Percentiles rank a stretch among this genome's conserved stretches.
phyloP scores from a whole-genome alignment of 1,140 invertebrate species.

The Lasioglossum baleicum region DNA sequence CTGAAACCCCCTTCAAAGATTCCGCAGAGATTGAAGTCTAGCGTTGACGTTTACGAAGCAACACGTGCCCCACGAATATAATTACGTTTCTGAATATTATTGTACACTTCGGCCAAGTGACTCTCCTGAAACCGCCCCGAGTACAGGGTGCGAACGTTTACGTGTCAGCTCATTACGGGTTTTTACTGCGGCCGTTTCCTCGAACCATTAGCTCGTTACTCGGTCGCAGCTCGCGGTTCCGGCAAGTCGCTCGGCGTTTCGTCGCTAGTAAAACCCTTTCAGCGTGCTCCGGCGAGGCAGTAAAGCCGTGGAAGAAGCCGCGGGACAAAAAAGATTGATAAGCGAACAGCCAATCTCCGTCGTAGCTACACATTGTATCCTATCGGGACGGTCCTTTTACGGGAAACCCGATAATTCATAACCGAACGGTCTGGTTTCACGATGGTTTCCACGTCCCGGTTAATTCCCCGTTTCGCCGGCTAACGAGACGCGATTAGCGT shows the following conservation, averaged over 20 bases:
- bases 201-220: conserved; percentile 50
- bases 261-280: conserved; percentile 19
- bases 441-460: not conserved
- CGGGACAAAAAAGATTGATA: conserved; percentile 46
- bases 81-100: not conserved
- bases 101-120: not conserved
- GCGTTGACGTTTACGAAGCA: not conserved
- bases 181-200: conserved; percentile 60
- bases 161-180: conserved; percentile 58
- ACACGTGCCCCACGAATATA: not conserved
- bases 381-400: conserved; percentile 26
- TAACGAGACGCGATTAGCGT: conserved; percentile 25
- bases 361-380: conserved; percentile 21
- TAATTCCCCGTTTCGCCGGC: conserved; percentile 37
- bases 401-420: conserved; percentile 36
- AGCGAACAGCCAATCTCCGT: conserved; percentile 23
- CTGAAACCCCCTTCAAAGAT: no score
- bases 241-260: not conserved
- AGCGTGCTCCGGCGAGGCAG: conserved; percentile 7
- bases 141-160: conserved; percentile 56
- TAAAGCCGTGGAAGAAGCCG: not conserved
- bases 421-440: not conserved
- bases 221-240: not conserved
- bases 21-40: no score
- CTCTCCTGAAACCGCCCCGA: conserved; percentile 10